Base-by-base conservation (phyloP, 2,113 vertebrate species). In the Pithys albifrons region DNA sequence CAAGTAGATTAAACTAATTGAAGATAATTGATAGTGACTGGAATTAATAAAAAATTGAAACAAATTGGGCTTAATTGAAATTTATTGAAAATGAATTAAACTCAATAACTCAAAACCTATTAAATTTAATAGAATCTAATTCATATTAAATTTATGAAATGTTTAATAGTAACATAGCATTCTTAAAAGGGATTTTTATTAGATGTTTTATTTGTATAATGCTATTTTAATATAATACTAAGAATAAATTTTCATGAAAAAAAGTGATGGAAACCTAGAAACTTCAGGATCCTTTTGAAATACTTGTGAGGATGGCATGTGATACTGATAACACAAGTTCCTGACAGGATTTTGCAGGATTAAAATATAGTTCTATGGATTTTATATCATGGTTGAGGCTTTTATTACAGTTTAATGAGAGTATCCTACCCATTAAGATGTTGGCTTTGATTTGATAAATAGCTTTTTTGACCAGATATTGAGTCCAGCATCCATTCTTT, bases 61-160 rank as follows among this genome's bases (percentile, higher is more conserved):
- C 94, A 98, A 98, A 98, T 96, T 97, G 22, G 37, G 85, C 88
- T 95, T 98, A 98, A 98, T 98, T 98, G 97, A 98, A 98, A 98
- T 97, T 94, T 98, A 98, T 98, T 97, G 97, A 97, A 98, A 98
- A 97, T 93, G 91, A 97, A 97, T 98, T 98, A 97, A 98, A 97
- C 88, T 96, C 94, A 97, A 96, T 97, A 98, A 97, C 85, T 97
- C 96, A 98, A 97, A 97, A 39, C 77, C 95, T 96, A 97, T 98
- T 98, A 97, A 97, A 97, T 95, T 95, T 97, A 98, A 97, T 97
- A 96, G 92, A 95, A 97, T 92, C 93, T 98, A 98, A 97, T 97
- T 97, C 69, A 96, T 98, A 97, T 95, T 97, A 97, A 97, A 97
- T 97, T 97, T 89, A 95, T 94, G 71, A 82, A 97, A 97, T 89